A percentile compares a stretch with the other conserved stretches of the same genome.
Evolutionary conservation across 2,113 vertebrate species (phyloP).

Genomic region (Ranitomeya variabilis): DNA sequence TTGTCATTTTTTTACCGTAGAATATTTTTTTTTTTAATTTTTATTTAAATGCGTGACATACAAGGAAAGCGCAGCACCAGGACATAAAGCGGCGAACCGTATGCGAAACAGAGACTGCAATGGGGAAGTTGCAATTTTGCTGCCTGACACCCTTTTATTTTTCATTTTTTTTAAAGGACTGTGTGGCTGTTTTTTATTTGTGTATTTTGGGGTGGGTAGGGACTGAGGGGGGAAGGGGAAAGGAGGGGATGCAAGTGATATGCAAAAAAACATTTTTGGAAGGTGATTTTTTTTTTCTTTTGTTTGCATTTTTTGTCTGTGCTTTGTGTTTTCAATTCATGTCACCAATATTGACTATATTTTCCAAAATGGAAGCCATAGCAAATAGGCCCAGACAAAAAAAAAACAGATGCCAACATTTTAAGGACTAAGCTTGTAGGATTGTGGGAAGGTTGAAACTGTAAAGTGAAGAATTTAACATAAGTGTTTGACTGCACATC

Average conservation of each 20-base stretch:
- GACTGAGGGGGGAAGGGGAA: constrained; percentile 2
- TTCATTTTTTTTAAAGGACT: constrained; percentile 44
- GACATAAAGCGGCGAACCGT: constrained; percentile 47
- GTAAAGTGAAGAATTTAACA: background rate
- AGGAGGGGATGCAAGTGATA: constrained; percentile 38
- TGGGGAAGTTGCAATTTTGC: constrained; percentile 58
- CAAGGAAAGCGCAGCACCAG: constrained; percentile 47
- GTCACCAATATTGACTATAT: constrained; percentile 15
- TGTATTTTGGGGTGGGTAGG: constrained; percentile 39
- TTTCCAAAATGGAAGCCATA: constrained; percentile 47
- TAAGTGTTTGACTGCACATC: background rate
- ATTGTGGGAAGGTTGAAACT: background rate
- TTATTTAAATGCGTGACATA: constrained; percentile 55
- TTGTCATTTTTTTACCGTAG: constrained; percentile 56
- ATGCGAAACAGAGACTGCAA: constrained; percentile 55
- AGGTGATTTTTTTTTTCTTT: constrained; percentile 28
- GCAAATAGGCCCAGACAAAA: constrained; percentile 15
- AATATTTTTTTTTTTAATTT: constrained; percentile 56
- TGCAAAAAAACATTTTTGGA: constrained; percentile 50
- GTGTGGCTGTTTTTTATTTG: constrained; percentile 53
- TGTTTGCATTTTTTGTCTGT: constrained; percentile 35
- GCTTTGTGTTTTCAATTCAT: constrained; percentile 23
- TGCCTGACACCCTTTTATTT: constrained; percentile 56
- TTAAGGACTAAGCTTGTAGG: background rate
- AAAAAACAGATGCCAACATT: constrained; percentile 28